Evolutionary conservation across 2,888 invertebrate species (phyloP).

Genomic region (Drosophila mayaguana): DNA sequence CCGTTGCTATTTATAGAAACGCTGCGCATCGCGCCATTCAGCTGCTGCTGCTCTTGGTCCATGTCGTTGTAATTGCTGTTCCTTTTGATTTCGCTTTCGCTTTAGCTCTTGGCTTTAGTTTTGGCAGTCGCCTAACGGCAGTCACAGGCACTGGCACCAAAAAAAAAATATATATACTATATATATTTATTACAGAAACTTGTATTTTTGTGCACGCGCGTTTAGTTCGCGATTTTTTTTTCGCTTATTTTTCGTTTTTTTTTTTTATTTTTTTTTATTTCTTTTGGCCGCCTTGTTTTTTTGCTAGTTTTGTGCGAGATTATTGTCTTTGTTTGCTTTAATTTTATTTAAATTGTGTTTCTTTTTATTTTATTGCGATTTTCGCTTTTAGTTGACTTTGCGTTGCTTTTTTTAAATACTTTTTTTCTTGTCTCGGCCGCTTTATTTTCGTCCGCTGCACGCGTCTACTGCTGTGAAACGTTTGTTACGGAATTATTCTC

Average conservation of each 20-base stretch:
- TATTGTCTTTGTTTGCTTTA: slow-evolving; percentile 36
- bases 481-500: slow-evolving; percentile 82
- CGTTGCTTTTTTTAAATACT: slow-evolving; percentile 33
- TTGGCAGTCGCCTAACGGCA: slow-evolving; percentile 37
- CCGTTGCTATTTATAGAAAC: slow-evolving; percentile 83
- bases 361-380: slow-evolving; percentile 19
- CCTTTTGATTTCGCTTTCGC: slow-evolving; percentile 15
- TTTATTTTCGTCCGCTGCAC: slow-evolving; percentile 74
- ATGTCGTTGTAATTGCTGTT: slow-evolving; percentile 59
- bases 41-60: slow-evolving; percentile 84
- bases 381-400: slow-evolving; percentile 38
- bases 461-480: slow-evolving; percentile 81
- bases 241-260: not conserved
- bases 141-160: slow-evolving; percentile 41
- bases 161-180: slow-evolving; percentile 17
- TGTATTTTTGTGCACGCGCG: slow-evolving; percentile 30
- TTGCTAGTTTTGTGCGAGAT: slow-evolving; percentile 32
- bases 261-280: slow-evolving; percentile 10
- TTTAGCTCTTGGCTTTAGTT: slow-evolving; percentile 19
- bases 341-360: slow-evolving; percentile 7
- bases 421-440: slow-evolving; percentile 39
- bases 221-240: slow-evolving; percentile 14
- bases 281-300: slow-evolving; percentile 20
- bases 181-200: slow-evolving; percentile 24
- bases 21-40: slow-evolving; percentile 83